phyloP scores from a whole-genome alignment of 2,888 invertebrate genomes.

The Acrobasis consociella region DNA sequence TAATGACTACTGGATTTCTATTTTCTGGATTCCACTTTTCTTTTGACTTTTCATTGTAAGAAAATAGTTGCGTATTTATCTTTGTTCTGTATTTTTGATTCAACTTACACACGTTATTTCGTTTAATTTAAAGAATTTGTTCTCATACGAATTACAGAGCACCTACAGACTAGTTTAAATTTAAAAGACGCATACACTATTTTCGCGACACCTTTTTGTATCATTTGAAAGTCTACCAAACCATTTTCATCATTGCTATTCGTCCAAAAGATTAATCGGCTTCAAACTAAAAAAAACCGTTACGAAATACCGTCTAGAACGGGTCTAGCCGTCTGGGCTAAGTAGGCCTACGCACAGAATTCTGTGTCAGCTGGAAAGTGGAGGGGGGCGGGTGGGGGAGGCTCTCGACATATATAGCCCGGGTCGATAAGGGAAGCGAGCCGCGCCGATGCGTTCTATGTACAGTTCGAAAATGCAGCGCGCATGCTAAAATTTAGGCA shows the following conservation, averaged over 20 bases:
- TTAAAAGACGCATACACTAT: too few species aligned
- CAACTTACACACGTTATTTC: too few species aligned
- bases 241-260: not conserved
- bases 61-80: too few species aligned
- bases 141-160: too few species aligned
- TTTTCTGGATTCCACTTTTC: too few species aligned
- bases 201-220: too few species aligned
- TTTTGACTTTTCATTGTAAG: too few species aligned
- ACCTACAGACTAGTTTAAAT: too few species aligned
- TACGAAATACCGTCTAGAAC: constrained; percentile 27
- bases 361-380: constrained; percentile 53
- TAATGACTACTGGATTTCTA: too few species aligned
- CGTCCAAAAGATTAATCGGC: not conserved
- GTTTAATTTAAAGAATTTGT: too few species aligned
- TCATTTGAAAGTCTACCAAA: not conserved
- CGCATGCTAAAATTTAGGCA: constrained; percentile 39
- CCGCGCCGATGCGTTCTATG: constrained; percentile 67
- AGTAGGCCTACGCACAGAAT: constrained; percentile 26
- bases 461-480: constrained; percentile 50
- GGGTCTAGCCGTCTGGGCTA: constrained; percentile 29
- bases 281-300: constrained; percentile 26
- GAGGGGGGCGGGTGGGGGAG: constrained; percentile 45
- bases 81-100: too few species aligned
- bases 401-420: constrained; percentile 71
- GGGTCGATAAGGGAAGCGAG: constrained; percentile 74